These are phyloP conservation scores for Rhincodon typus DNA, from an alignment of 2,797 vertebrate species.

Conservation along the genomic window DNA sequence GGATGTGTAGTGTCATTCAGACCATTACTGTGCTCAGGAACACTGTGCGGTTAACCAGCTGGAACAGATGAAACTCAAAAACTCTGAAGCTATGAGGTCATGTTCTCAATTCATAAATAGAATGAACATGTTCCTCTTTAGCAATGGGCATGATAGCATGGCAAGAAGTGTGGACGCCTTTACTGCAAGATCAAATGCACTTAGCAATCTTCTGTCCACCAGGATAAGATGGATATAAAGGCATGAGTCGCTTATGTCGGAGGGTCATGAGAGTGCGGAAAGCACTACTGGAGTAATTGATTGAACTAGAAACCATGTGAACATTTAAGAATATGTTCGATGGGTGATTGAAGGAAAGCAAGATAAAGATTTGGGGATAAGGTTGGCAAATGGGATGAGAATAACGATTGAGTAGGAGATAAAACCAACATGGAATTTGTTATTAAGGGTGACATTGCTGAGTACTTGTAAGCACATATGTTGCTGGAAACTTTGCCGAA, in stretches of 20 bases:
- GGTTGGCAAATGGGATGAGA: not conserved
- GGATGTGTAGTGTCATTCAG: not conserved
- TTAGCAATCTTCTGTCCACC: not conserved
- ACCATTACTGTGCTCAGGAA: not conserved
- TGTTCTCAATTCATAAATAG: not conserved
- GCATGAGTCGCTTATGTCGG: not conserved
- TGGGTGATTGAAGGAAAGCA: not conserved
- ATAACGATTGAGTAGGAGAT: not conserved
- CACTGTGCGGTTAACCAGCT: not conserved
- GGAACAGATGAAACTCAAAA: not conserved
- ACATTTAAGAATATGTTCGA: not conserved
- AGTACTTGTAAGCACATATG: not conserved
- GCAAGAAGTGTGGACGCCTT: not conserved
- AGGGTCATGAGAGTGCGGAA: not conserved
- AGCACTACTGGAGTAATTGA: not conserved
- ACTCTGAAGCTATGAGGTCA: not conserved
- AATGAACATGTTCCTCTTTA: not conserved
- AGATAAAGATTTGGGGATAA: not conserved
- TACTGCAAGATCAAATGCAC: not conserved
- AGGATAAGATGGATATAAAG: not conserved
- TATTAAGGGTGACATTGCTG: too few species aligned
- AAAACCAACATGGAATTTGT: not conserved
- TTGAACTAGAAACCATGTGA: not conserved
- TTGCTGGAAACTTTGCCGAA: not conserved
- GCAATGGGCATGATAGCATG: not conserved